Percentiles rank a stretch among this genome's conserved stretches.
Evolutionary conservation across 1,140 invertebrate genomes (phyloP).

Genomic region (Hypothenemus hampei): DNA sequence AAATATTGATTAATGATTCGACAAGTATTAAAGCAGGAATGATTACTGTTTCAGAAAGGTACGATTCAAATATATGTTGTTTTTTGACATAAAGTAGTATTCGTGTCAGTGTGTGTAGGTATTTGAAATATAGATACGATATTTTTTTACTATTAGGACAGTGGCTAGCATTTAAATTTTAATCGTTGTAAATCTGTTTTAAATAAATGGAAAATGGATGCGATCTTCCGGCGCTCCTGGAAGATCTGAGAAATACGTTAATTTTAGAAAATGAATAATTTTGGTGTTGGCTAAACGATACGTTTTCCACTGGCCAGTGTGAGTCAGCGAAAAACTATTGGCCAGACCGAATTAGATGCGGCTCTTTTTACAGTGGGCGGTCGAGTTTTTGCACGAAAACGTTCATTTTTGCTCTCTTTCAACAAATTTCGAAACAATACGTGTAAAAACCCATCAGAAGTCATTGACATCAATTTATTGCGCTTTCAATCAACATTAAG

Average conservation of each 20-base stretch:
- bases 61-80: background rate
- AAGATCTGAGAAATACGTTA: background rate
- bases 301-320: background rate
- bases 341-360: background rate
- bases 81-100: background rate
- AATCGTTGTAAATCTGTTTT: background rate
- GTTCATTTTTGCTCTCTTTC: too few relatives aligned
- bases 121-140: background rate
- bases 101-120: background rate
- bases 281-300: conserved; percentile 9
- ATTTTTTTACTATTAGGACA: too few relatives aligned
- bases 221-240: background rate
- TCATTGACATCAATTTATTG: too few relatives aligned
- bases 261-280: conserved; percentile 16
- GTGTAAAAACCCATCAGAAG: too few relatives aligned
- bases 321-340: conserved; percentile 17
- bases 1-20: background rate
- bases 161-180: too few relatives aligned
- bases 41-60: background rate
- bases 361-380: background rate
- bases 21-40: background rate
- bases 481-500: too few relatives aligned
- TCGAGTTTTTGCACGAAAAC: too few relatives aligned
- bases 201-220: background rate
- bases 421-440: too few relatives aligned